These are phyloP conservation scores for Drosophila kepulauana DNA, from an alignment of 1,140 invertebrate species.

Conservation along the genomic window DNA sequence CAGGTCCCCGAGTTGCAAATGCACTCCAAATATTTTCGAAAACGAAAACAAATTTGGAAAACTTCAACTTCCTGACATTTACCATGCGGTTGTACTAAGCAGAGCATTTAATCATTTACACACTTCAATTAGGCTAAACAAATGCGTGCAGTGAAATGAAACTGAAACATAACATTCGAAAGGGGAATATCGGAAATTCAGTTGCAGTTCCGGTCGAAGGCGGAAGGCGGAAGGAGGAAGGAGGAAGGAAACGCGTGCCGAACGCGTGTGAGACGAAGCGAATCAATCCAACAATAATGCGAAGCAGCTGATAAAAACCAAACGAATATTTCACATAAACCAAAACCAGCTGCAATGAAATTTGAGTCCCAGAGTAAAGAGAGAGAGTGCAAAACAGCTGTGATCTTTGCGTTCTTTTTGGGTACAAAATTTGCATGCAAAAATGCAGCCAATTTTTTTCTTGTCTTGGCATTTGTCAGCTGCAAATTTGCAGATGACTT, in stretches of 20 bases:
- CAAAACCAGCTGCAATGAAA: slow-evolving; percentile 40
- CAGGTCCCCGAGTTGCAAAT: slow-evolving; percentile 25
- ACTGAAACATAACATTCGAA: slow-evolving; percentile 12
- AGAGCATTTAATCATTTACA: slow-evolving; percentile 49
- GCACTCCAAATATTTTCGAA: slow-evolving; percentile 27
- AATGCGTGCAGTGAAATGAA: slow-evolving; percentile 31
- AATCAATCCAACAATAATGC: slow-evolving; percentile 35
- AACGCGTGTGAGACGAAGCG: slow-evolving; percentile 53
- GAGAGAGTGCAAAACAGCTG: slow-evolving; percentile 33
- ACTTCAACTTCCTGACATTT: slow-evolving; percentile 24
- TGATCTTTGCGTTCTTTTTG: neutral
- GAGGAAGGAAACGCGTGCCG: slow-evolving; percentile 53
- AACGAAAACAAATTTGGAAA: slow-evolving; percentile 8
- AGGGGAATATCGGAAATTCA: slow-evolving; percentile 14
- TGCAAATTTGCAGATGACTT: slow-evolving; percentile 28
- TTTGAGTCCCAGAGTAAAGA: slow-evolving; percentile 17
- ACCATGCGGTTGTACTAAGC: slow-evolving; percentile 27
- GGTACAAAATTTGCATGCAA: slow-evolving; percentile 45
- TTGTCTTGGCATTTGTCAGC: slow-evolving; percentile 37
- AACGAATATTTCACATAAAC: neutral
- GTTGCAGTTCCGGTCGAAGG: slow-evolving; percentile 49
- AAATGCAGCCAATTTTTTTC: slow-evolving; percentile 29
- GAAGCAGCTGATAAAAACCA: slow-evolving; percentile 48
- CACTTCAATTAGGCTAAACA: slow-evolving; percentile 48
- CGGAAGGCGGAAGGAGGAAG: slow-evolving; percentile 50